These are phyloP conservation scores for Agrypnus murinus DNA, from an alignment of 2,888 invertebrate species.

Conservation along the genomic window DNA sequence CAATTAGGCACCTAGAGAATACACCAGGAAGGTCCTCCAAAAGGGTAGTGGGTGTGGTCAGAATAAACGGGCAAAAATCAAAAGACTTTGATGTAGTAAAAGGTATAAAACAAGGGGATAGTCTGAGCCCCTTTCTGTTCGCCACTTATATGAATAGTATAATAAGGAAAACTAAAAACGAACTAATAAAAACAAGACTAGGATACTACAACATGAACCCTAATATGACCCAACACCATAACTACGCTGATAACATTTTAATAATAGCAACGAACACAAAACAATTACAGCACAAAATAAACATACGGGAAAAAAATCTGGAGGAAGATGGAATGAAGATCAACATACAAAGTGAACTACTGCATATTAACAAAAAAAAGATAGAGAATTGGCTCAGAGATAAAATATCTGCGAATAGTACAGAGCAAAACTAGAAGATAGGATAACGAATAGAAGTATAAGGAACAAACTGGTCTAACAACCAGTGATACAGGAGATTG, in stretches of 20 bases:
- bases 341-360: slow-evolving; percentile 1
- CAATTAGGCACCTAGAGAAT: not conserved
- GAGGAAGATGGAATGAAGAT: slow-evolving; percentile 1
- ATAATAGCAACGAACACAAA: too few species aligned
- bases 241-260: not conserved
- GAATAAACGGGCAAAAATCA: too few species aligned
- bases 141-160: too few species aligned
- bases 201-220: too few species aligned
- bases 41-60: not conserved
- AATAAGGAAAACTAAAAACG: slow-evolving; percentile 1
- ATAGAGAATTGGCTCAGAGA: too few species aligned
- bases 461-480: slow-evolving; percentile 7
- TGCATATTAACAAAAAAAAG: slow-evolving; percentile 5
- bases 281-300: slow-evolving; percentile 3
- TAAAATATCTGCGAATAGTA: too few species aligned
- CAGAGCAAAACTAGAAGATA: slow-evolving; percentile 9
- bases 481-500: not conserved
- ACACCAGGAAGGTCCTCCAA: not conserved
- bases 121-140: too few species aligned
- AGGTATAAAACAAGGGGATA: not conserved
- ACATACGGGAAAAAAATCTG: slow-evolving; percentile 1
- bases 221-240: not conserved
- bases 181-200: not conserved
- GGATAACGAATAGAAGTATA: slow-evolving; percentile 4
- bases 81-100: not conserved